phyloP scores from a whole-genome alignment of 1,140 invertebrate genomes.

The Leptopilina clavipes region DNA sequence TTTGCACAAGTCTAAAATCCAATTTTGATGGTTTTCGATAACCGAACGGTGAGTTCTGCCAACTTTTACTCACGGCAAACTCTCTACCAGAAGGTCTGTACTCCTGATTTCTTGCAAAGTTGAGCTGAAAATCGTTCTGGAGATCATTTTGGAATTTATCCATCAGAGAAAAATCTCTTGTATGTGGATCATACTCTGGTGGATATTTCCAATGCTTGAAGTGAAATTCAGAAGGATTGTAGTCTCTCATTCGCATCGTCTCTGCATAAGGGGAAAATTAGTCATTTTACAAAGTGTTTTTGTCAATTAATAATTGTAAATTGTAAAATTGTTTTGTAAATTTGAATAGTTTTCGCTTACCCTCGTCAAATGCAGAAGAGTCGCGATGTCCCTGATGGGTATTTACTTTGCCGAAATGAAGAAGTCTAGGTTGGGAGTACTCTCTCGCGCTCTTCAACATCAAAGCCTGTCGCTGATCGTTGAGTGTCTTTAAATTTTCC shows the following conservation, averaged over 20 bases:
- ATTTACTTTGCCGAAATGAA: constrained; percentile 65
- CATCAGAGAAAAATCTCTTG: constrained; percentile 28
- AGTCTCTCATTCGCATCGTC: constrained; percentile 29
- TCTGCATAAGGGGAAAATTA: neutral
- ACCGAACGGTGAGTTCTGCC: constrained; percentile 42
- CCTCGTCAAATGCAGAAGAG: constrained; percentile 45
- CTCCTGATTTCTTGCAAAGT: constrained; percentile 42
- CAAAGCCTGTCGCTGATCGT: constrained; percentile 49
- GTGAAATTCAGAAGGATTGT: constrained; percentile 32
- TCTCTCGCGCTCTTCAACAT: constrained; percentile 53
- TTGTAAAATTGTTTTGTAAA: no score
- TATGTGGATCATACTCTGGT: neutral
- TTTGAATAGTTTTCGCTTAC: no score
- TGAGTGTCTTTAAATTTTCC: constrained; percentile 54
- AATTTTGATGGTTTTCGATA: constrained; percentile 50
- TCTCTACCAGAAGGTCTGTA: constrained; percentile 47
- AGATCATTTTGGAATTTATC: constrained; percentile 37
- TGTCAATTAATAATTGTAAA: no score
- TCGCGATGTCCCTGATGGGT: constrained; percentile 54
- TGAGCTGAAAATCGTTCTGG: constrained; percentile 36
- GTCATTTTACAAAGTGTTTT: constrained; percentile 29
- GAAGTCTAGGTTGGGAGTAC: constrained; percentile 55
- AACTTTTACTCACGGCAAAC: constrained; percentile 44
- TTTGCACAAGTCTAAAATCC: constrained; percentile 36
- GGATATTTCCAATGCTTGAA: constrained; percentile 40